Percentiles rank a stretch among this genome's conserved stretches.
Evolutionary conservation across 2,888 invertebrate species (phyloP).

Genomic region (Hypselothyrea guttata): DNA sequence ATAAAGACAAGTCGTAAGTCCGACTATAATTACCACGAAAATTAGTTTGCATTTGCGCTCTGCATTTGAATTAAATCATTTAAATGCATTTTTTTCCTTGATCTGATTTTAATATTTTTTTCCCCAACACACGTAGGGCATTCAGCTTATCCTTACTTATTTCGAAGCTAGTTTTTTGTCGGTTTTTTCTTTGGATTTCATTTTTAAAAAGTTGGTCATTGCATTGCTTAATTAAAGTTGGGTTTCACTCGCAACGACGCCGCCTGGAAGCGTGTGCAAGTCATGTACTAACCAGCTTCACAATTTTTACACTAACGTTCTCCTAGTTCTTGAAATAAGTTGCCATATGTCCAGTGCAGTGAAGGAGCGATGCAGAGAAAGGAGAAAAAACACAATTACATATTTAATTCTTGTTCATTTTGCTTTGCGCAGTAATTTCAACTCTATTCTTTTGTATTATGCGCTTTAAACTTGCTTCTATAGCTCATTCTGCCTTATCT

Average conservation of each 20-base stretch:
- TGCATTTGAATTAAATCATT: constrained; percentile 61
- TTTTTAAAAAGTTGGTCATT: constrained; percentile 49
- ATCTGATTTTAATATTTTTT: constrained; percentile 23
- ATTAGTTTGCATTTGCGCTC: constrained; percentile 48
- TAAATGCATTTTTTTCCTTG: constrained; percentile 21
- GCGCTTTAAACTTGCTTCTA: constrained; percentile 51
- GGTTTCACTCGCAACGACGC: constrained; percentile 9
- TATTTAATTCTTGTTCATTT: constrained; percentile 28
- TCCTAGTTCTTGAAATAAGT: constrained; percentile 37
- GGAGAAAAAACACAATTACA: constrained; percentile 57
- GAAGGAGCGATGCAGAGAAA: constrained; percentile 1
- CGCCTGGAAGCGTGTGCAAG: constrained; percentile 24
- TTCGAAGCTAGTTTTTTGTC: constrained; percentile 20
- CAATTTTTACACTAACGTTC: constrained; percentile 22
- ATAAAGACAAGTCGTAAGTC: constrained; percentile 41
- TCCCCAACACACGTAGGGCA: not conserved
- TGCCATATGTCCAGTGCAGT: constrained; percentile 54
- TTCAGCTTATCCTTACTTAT: constrained; percentile 16
- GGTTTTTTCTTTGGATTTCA: constrained; percentile 22
- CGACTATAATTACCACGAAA: constrained; percentile 52
- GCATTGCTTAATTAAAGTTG: constrained; percentile 64
- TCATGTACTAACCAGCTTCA: constrained; percentile 13
- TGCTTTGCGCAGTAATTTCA: constrained; percentile 49
- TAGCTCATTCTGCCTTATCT: constrained; percentile 30
- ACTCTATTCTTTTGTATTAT: constrained; percentile 44